Conservation (phyloP, 2,113 vertebrate genomes). For the Ibidorhyncha struthersii region DNA sequence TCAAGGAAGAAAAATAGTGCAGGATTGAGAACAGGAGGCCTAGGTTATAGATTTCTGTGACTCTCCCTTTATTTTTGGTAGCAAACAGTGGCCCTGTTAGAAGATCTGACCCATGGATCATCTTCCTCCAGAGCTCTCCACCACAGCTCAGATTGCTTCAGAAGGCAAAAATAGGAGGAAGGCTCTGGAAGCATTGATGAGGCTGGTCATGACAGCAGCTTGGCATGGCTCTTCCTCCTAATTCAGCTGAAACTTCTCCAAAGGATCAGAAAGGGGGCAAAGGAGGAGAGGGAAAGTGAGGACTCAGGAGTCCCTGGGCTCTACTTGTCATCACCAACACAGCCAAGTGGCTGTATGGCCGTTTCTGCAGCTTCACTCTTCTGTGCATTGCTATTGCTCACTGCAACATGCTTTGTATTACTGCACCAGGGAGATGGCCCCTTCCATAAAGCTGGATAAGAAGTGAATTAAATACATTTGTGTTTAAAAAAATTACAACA, state of each 20-base stretch:
- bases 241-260: slow-evolving; percentile 20
- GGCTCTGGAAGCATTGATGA: background rate
- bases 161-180: background rate
- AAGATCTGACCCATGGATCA: background rate
- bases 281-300: slow-evolving; percentile 13
- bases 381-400: background rate
- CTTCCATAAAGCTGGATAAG: slow-evolving; percentile 25
- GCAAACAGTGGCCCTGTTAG: background rate
- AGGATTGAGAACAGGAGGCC: background rate
- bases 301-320: slow-evolving; percentile 21
- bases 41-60: background rate
- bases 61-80: background rate
- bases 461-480: slow-evolving; percentile 62
- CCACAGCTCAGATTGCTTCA: background rate
- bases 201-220: slow-evolving; percentile 3
- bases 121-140: background rate
- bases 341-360: slow-evolving; percentile 33
- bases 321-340: slow-evolving; percentile 44
- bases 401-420: slow-evolving; percentile 30
- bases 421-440: slow-evolving; percentile 5
- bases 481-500: slow-evolving; percentile 48
- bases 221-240: slow-evolving; percentile 5
- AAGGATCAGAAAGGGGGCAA: slow-evolving; percentile 11
- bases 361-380: slow-evolving; percentile 16
- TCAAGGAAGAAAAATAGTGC: background rate